Evolutionary conservation across 2,113 vertebrate genomes (phyloP), one percentile per base, ranked within the genome.

Genomic region (Phyllostomus hastatus): DNA sequence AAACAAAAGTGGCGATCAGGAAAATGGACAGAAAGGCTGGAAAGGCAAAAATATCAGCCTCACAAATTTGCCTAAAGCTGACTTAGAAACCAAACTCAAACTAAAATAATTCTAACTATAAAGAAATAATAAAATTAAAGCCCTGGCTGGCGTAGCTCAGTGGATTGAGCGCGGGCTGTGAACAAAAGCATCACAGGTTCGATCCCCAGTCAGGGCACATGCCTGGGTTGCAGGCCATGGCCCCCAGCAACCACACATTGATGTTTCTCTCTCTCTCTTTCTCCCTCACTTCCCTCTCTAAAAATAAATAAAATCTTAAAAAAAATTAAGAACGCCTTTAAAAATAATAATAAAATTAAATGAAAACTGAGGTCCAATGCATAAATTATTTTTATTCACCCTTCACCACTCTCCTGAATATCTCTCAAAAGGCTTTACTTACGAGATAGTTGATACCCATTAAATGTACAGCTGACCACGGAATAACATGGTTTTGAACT

Each of bases 1-100:
- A 48, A 57, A 33, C 9, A 28, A 75, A 94, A 88, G 14, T n/a
- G 20, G 50, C 31, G 9, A 70, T 61, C 24, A 66, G 75, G 46
- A 69, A 90, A 90, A 96, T 24, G 19, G n/a, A 79, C 67, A 93
- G 26, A 84, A 59, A 88, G 41, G 79, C 10, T 90, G n/a, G 16
- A 16, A 87, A 87, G 46, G 15, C 57, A 54, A 66, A 92, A 50
- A 80, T 14, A 79, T 1, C 33, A 35, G 69, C 16, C 50, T 70
- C n/a, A 72, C 83, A 81, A 41, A 82, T 85, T 12, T 82, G 24
- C 7, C 72, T 86, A 91, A 66, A 86, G 24, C 19, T 83, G 31
- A 94, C 17, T 91, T 73, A 86, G 43, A 94, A 95, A 85, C n/a
- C 57, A 50, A 88, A 81, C 64, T 80, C 90, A 70, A 81, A 82